Evolutionary conservation across 1,140 invertebrate species (phyloP).

Genomic region (Cheumatopsyche charites): DNA sequence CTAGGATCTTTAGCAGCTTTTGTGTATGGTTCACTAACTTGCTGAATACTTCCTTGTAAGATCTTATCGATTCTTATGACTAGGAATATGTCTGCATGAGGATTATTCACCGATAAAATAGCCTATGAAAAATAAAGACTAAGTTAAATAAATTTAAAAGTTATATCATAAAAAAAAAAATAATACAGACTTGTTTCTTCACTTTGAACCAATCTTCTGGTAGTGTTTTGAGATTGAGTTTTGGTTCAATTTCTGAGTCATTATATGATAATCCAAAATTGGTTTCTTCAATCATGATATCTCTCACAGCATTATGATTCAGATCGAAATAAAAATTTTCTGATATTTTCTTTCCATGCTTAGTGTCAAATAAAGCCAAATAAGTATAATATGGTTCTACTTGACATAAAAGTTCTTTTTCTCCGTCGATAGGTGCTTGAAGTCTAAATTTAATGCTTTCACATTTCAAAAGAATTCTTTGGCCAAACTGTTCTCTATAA

Average conservation of each 20-base stretch:
- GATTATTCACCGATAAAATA: constrained; percentile 80
- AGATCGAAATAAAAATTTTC: constrained; percentile 94
- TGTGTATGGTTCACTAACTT: constrained; percentile 87
- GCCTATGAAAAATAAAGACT: constrained; percentile 64
- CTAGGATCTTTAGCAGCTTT: constrained; percentile 79
- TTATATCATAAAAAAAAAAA: not conserved
- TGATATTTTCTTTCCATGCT: constrained; percentile 83
- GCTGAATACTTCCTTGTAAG: constrained; percentile 86
- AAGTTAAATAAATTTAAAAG: not conserved
- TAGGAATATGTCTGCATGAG: constrained; percentile 86
- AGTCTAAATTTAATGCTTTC: constrained; percentile 81
- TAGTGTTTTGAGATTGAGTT: constrained; percentile 59
- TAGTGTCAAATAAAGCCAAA: constrained; percentile 85
- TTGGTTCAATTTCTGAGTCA: constrained; percentile 60
- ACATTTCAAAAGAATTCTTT: constrained; percentile 81
- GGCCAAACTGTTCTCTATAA: constrained; percentile 84
- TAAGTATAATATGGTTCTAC: constrained; percentile 92
- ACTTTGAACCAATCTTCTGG: constrained; percentile 59
- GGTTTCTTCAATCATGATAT: constrained; percentile 58
- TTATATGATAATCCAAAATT: constrained; percentile 57
- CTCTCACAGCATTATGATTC: constrained; percentile 70
- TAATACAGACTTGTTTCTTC: constrained; percentile 56
- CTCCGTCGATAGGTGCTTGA: constrained; percentile 78
- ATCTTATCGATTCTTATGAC: constrained; percentile 91
- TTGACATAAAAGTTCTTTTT: constrained; percentile 79